Base-by-base conservation (phyloP, 2,797 vertebrate species). In the Rhinophrynus dorsalis region DNA sequence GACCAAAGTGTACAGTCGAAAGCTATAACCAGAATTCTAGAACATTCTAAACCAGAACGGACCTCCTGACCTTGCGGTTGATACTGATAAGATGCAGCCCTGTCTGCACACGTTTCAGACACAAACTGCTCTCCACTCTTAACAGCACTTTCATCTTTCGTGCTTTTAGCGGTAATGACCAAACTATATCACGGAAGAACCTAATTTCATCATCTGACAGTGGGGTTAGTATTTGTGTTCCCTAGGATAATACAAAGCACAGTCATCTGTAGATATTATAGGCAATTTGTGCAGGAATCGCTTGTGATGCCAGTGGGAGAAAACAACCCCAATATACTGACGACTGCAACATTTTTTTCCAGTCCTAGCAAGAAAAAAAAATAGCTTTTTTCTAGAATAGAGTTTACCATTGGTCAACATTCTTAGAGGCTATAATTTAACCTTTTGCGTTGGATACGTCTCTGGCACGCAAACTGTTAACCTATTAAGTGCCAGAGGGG, bases 141-240 rank as follows among this genome's bases (percentile, higher is more conserved):
- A n/a, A 20, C 17, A 24, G 18, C 54, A 58, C 61, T 73, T 73
- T 73, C 33, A 73, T 73, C 61, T 66, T 51, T 27, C 52, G 54
- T 40, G 69, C 69, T 66, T 66, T 66, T 59, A 66, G 69, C 52
- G 26, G 11, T 66, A 73, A 73, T 66, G 37, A 66, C 61, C 27
- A 59, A 73, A 59, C 40, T 50, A 52, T 32, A 72, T 42, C 33
- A 33, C 10, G 13, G 26, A 5, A 30, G 17, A 59, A 32, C 27
- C 27, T 33, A 11, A 50, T 44, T 40, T 45, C 21, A 35, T 59
- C 33, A 44, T 59, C 44, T 27, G 15, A 40, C 61, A 27, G 45
- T 6, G 26, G 30, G 18, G 6, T 26, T 27, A 32, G 33, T 58
- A 29, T 58, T 29, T 64, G 38, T 38, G 32, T 38, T 33, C 44